Conservation (phyloP, 2,888 invertebrate genomes). For the Calameuta filiformis region DNA sequence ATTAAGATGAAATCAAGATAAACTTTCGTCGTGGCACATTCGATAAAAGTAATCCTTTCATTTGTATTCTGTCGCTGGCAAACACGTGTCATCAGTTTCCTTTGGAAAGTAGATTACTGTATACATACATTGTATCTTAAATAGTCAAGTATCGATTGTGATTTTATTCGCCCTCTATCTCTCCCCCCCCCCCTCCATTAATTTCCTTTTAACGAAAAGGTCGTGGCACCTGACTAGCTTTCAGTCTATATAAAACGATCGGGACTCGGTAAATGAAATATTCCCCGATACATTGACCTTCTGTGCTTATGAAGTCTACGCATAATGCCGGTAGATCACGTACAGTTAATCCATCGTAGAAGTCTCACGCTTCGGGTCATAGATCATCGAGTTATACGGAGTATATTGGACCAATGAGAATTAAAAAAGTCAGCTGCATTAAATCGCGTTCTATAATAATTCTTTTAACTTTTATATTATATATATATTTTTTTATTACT, state of each 20-base stretch:
- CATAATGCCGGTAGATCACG: not conserved
- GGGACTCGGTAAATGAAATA: not conserved
- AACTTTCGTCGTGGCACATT: not conserved
- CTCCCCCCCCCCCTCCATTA: not conserved
- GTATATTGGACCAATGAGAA: not conserved
- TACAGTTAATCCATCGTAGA: not conserved
- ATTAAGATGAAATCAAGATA: not conserved
- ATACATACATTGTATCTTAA: not conserved
- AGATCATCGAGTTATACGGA: not conserved
- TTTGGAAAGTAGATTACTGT: not conserved
- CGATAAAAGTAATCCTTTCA: not conserved
- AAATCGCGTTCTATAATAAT: not conserved
- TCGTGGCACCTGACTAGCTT: not conserved
- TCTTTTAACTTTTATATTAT: not conserved
- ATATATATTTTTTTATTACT: not conserved
- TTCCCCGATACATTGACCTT: not conserved
- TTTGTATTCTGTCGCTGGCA: not conserved
- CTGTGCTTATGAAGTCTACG: not conserved
- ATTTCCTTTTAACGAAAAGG: not conserved
- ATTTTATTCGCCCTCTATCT: not conserved
- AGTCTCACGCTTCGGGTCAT: not conserved
- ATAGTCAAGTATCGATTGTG: not conserved
- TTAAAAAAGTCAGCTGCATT: not conserved
- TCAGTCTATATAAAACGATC: not conserved
- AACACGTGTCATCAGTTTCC: not conserved